Evolutionary conservation across 2,888 invertebrate genomes (phyloP).

Genomic region (Habroteleia sp.): DNA sequence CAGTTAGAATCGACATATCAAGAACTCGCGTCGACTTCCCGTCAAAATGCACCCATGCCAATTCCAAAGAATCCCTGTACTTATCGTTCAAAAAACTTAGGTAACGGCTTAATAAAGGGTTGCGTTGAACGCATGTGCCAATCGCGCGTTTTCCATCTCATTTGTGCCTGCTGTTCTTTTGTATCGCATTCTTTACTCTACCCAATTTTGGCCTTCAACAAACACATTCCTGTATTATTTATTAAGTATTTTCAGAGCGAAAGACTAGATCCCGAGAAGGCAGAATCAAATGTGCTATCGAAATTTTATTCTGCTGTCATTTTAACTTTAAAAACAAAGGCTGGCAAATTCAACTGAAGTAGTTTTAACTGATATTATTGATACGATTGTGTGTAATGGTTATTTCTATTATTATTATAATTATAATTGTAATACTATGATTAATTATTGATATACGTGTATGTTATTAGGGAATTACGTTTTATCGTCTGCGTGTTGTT

Average conservation of each 20-base stretch:
- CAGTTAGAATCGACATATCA: conserved; percentile 47
- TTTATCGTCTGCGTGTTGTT: too few relatives aligned
- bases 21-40: conserved; percentile 22
- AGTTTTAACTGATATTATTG: conserved; percentile 47
- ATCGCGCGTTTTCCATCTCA: conserved; percentile 43
- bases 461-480: too few relatives aligned
- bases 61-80: conserved; percentile 49
- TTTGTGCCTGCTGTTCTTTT: conserved; percentile 16
- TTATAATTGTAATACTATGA: too few relatives aligned
- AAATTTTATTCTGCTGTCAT: too few relatives aligned
- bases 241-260: conserved; percentile 69
- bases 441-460: too few relatives aligned
- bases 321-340: conserved; percentile 44
- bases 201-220: too few relatives aligned
- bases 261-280: too few relatives aligned
- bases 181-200: too few relatives aligned
- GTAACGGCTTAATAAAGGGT: too few relatives aligned
- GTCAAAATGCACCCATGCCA: conserved; percentile 5
- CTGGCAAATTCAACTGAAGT: conserved; percentile 56
- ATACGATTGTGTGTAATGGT: too few relatives aligned
- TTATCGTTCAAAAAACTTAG: conserved; percentile 26
- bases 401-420: too few relatives aligned
- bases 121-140: conserved; percentile 51
- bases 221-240: conserved; percentile 76
- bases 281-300: too few relatives aligned